A percentile compares a stretch with the other conserved stretches of the same genome.
phyloP scores from a whole-genome alignment of 2,113 vertebrate genomes.

The Syrmaticus mikado region DNA sequence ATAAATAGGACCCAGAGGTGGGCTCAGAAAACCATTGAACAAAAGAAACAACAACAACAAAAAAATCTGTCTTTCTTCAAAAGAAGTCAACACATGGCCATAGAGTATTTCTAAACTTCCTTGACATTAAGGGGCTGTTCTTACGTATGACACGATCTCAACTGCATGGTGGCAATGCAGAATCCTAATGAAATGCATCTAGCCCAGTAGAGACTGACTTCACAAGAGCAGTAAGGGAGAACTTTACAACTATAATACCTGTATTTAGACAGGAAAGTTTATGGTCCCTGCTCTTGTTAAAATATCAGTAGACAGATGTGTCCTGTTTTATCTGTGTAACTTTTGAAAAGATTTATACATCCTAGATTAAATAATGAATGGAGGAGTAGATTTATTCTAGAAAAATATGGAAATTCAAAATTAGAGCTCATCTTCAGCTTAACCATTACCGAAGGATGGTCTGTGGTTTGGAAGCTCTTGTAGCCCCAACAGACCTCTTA shows the following conservation, averaged over 20 bases:
- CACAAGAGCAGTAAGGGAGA: neutral
- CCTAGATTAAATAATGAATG: neutral
- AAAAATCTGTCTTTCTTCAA: neutral
- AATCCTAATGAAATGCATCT: neutral
- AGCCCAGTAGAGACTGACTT: neutral
- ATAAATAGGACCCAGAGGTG: neutral
- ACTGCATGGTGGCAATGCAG: neutral
- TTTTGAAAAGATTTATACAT: neutral
- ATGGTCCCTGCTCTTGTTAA: neutral
- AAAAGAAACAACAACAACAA: neutral
- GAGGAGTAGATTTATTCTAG: neutral
- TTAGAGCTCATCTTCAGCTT: neutral
- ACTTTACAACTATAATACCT: neutral
- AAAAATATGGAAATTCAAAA: neutral
- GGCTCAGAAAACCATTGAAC: neutral
- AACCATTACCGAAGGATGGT: neutral
- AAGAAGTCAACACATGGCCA: neutral
- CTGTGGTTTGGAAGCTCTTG: neutral
- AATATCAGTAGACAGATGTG: neutral
- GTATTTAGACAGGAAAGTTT: neutral
- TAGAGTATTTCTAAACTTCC: neutral
- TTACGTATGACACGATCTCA: rapidly evolving
- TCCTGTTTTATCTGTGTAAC: neutral
- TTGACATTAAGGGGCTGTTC: neutral
- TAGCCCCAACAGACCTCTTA: neutral